These are phyloP conservation scores for Lordiphosa fenestrarum DNA, from an alignment of 2,888 invertebrate genomes.

Conservation along the genomic window DNA sequence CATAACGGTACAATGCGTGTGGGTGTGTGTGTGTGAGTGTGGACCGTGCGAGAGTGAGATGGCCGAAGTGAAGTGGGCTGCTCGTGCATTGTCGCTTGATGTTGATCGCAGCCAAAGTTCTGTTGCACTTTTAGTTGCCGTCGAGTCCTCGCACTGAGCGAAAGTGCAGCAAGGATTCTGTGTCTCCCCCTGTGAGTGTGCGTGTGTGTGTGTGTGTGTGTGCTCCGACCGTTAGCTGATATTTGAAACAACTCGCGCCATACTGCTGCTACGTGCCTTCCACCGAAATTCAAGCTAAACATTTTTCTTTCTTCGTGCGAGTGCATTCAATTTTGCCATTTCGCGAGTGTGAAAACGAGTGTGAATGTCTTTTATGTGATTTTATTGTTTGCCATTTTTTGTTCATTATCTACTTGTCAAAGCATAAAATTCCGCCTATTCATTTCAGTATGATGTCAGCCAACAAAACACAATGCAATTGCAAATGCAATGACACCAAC, in stretches of 20 bases:
- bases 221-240: slow-evolving; percentile 11
- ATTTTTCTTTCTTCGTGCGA: slow-evolving; percentile 8
- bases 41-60: slow-evolving; percentile 19
- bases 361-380: slow-evolving; percentile 55
- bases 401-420: slow-evolving; percentile 18
- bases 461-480: slow-evolving; percentile 13
- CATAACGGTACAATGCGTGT: slow-evolving; percentile 57
- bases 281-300: slow-evolving; percentile 12
- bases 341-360: slow-evolving; percentile 36
- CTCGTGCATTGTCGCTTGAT: slow-evolving; percentile 43
- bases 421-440: slow-evolving; percentile 9
- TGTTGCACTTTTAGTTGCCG: slow-evolving; percentile 42
- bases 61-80: slow-evolving; percentile 38
- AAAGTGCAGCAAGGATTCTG: slow-evolving; percentile 16
- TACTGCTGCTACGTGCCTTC: slow-evolving; percentile 28
- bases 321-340: slow-evolving; percentile 32
- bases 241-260: slow-evolving; percentile 13
- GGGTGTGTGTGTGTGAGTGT: slow-evolving; percentile 6
- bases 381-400: slow-evolving; percentile 35
- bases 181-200: too few relatives aligned
- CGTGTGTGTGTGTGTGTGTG: not conserved
- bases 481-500: slow-evolving; percentile 43
- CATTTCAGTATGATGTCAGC: slow-evolving; percentile 31
- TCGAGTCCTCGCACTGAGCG: slow-evolving; percentile 40
- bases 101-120: slow-evolving; percentile 47